Percentiles rank a stretch among this genome's conserved stretches.
Evolutionary conservation across 2,113 vertebrate species (phyloP).

Genomic region (Crotophaga sulcirostris): DNA sequence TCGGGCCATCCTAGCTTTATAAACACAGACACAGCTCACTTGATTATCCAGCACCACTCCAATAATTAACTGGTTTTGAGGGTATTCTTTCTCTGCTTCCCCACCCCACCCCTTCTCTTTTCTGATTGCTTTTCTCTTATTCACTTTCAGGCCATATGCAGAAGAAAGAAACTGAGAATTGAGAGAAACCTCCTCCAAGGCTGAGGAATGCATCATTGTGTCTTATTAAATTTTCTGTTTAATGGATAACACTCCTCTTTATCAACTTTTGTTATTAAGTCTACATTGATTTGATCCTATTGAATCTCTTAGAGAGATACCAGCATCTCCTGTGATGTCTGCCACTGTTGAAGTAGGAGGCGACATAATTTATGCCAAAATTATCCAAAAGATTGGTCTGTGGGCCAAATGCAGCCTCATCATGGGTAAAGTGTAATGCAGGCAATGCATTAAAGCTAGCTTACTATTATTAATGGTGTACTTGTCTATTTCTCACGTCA

Average conservation of each 20-base stretch:
- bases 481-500: background rate
- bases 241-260: background rate
- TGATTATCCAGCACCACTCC: background rate
- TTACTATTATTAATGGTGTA: background rate
- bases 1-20: background rate
- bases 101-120: background rate
- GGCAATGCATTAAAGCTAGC: background rate
- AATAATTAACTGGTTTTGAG: background rate
- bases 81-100: background rate
- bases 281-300: background rate
- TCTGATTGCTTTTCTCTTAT: background rate
- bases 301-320: background rate
- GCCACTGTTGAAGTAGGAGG: background rate
- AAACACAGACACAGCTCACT: conserved; percentile 23
- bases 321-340: background rate
- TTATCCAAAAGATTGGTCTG: background rate
- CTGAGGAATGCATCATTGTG: background rate
- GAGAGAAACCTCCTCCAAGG: background rate
- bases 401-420: background rate
- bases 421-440: background rate
- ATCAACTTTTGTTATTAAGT: background rate
- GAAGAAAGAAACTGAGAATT: background rate
- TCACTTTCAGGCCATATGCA: background rate
- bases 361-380: background rate
- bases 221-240: background rate